phyloP scores from a whole-genome alignment of 2,797 vertebrate genomes.

The Pangasius sanitwongsei region DNA sequence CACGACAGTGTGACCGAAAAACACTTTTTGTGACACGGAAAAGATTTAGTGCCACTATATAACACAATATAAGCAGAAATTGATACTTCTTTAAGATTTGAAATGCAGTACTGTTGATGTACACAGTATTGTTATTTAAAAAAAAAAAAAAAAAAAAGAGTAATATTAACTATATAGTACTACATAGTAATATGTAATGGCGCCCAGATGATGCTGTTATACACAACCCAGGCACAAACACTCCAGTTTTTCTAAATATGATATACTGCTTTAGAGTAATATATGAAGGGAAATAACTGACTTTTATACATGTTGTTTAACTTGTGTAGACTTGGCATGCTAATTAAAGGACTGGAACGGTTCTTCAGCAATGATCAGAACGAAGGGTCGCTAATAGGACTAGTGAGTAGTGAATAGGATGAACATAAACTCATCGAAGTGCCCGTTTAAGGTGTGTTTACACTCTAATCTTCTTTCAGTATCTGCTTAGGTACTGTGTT shows the following conservation, averaged over 20 bases:
- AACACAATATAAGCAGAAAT: background rate
- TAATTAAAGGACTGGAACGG: background rate
- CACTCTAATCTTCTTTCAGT: background rate
- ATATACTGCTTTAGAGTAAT: background rate
- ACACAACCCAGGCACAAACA: background rate
- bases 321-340: background rate
- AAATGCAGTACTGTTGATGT: background rate
- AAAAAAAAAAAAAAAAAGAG: background rate
- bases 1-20: background rate
- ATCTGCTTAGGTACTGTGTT: background rate
- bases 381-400: background rate
- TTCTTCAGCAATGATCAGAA: background rate
- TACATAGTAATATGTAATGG: background rate
- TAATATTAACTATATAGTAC: background rate
- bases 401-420: background rate
- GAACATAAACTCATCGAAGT: background rate
- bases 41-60: background rate
- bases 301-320: background rate
- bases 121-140: background rate
- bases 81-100: background rate
- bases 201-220: background rate
- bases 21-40: background rate
- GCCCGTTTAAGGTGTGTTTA: background rate
- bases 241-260: background rate
- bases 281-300: slow-evolving; percentile 3